Evolutionary conservation across 1,140 invertebrate genomes (phyloP).

Genomic region (Musca domestica): DNA sequence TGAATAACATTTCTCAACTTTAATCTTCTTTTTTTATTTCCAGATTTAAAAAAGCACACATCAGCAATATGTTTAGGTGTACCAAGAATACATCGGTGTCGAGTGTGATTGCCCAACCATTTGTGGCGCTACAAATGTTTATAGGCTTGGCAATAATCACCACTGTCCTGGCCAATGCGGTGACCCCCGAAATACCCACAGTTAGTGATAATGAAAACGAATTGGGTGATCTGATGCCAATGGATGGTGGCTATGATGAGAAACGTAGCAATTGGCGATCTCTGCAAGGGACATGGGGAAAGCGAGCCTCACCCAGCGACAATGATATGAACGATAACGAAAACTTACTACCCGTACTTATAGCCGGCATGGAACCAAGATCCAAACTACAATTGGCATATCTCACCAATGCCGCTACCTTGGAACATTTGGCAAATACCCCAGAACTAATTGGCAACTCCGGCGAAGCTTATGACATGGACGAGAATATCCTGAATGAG

Average conservation of each 20-base stretch:
- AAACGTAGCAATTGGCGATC: background rate
- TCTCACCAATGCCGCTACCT: conserved; percentile 14
- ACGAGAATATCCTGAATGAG: conserved; percentile 37
- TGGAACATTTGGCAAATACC: conserved; percentile 16
- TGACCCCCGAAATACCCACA: background rate
- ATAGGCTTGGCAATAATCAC: background rate
- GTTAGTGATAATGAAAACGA: conserved; percentile 1
- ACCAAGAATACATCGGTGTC: no score
- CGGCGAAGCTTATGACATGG: conserved; percentile 14
- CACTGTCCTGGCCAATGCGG: background rate
- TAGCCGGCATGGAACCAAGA: conserved; percentile 7
- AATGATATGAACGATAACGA: background rate
- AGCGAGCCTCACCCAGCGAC: conserved; percentile 21
- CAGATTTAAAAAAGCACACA: no score
- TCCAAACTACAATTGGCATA: conserved; percentile 20
- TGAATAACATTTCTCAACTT: no score
- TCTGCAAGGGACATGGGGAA: background rate
- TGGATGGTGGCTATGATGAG: background rate
- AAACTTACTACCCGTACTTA: conserved; percentile 4
- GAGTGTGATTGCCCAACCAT: no score
- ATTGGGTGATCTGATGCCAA: background rate
- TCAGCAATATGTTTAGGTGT: no score
- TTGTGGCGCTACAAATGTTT: no score
- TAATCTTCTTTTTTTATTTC: no score
- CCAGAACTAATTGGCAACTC: conserved; percentile 6